phyloP scores from a whole-genome alignment of 2,888 invertebrate species.

The Altica lythri region DNA sequence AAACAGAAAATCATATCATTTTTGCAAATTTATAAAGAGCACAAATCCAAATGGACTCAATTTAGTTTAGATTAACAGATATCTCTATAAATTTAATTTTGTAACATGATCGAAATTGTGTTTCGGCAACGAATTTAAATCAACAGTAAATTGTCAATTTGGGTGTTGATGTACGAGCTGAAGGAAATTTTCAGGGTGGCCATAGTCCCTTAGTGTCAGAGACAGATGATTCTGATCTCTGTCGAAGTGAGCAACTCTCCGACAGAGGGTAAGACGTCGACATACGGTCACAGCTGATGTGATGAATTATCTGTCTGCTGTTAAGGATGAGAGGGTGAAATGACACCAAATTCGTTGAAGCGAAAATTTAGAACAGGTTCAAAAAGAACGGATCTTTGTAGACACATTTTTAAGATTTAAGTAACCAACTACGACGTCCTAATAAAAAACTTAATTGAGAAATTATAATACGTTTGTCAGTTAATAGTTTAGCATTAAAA shows the following conservation, averaged over 20 bases:
- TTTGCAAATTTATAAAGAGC: no score
- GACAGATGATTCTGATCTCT: constrained; percentile 21
- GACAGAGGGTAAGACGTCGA: constrained; percentile 20
- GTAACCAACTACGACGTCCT: no score
- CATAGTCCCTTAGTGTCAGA: constrained; percentile 20
- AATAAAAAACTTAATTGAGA: no score
- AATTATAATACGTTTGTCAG: no score
- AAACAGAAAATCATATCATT: no score
- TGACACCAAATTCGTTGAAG: constrained; percentile 7
- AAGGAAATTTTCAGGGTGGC: constrained; percentile 13
- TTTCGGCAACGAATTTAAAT: no score
- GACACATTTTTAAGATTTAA: not conserved
- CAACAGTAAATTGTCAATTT: not conserved
- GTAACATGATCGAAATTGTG: no score
- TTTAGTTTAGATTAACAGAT: no score
- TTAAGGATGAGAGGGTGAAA: constrained; percentile 5
- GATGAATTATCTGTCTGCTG: constrained; percentile 22
- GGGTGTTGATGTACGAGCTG: constrained; percentile 15
- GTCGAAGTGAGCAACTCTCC: constrained; percentile 2
- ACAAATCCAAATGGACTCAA: no score
- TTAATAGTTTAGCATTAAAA: no score
- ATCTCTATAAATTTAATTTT: no score
- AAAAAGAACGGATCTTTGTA: not conserved
- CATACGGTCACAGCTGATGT: constrained; percentile 20
- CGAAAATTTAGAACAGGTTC: constrained; percentile 16